phyloP scores from a whole-genome alignment of 1,140 invertebrate genomes.

The Scaptomyza graminum region DNA sequence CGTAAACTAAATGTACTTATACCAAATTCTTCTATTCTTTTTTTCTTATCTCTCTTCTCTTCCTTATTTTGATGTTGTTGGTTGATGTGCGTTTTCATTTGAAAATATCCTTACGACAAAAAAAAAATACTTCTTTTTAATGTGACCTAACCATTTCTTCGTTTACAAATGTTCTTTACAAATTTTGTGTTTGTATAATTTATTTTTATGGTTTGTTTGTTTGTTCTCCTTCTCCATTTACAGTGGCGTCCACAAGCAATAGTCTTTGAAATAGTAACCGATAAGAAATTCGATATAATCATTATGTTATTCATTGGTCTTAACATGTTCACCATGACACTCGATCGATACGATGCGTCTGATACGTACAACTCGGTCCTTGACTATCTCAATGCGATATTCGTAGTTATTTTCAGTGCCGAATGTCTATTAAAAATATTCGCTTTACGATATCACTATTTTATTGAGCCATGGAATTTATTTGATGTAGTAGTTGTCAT shows the following conservation, averaged over 20 bases:
- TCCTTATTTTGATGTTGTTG: constrained; percentile 58
- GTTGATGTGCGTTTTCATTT: constrained; percentile 33
- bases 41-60: constrained; percentile 78
- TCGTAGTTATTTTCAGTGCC: constrained; percentile 98
- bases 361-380: constrained; percentile 92
- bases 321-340: constrained; percentile 99
- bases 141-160: no score
- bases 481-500: constrained; percentile 99
- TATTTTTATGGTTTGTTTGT: constrained; percentile 34
- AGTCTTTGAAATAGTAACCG: constrained; percentile 98
- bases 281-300: constrained; percentile 99
- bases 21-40: constrained; percentile 76
- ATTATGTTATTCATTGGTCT: constrained; percentile 99
- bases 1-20: constrained; percentile 69
- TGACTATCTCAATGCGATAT: constrained; percentile 97
- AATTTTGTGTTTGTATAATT: constrained; percentile 21
- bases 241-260: constrained; percentile 98
- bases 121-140: constrained; percentile 9
- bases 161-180: no score
- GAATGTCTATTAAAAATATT: constrained; percentile 99
- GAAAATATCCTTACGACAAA: constrained; percentile 1
- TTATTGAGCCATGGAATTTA: constrained; percentile 99
- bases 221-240: constrained; percentile 64
- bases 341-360: constrained; percentile 97
- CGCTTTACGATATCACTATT: constrained; percentile 98